phyloP scores from a whole-genome alignment of 2,797 vertebrate species.

The Notolabrus celidotus region DNA sequence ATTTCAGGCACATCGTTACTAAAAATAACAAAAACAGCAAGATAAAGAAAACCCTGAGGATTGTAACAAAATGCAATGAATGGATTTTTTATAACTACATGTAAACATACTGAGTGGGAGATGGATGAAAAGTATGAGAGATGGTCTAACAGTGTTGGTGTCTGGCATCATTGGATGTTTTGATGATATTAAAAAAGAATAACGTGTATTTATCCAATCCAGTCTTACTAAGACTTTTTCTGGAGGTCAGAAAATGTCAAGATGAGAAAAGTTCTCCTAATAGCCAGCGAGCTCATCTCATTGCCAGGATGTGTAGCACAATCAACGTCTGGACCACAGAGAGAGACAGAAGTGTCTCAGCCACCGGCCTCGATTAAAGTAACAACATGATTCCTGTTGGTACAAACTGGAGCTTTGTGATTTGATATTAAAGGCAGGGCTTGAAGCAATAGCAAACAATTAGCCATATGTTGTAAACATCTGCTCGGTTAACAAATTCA shows the following conservation, averaged over 20 bases:
- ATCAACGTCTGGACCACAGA: background rate
- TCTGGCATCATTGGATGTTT: background rate
- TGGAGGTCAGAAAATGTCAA: background rate
- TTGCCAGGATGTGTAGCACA: background rate
- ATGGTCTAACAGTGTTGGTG: too few relatives aligned
- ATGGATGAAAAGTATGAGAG: background rate
- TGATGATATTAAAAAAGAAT: background rate
- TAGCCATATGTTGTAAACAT: slow-evolving; percentile 16
- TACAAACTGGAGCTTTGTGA: slow-evolving; percentile 2
- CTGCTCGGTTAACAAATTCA: slow-evolving; percentile 15
- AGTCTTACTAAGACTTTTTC: background rate
- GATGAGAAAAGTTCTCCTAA: background rate
- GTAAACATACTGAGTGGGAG: too few relatives aligned
- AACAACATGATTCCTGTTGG: background rate
- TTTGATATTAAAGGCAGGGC: slow-evolving; percentile 6
- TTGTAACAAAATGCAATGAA: too few relatives aligned
- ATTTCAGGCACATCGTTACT: too few relatives aligned
- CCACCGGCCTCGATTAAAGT: background rate
- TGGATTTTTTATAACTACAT: too few relatives aligned
- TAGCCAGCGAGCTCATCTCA: background rate
- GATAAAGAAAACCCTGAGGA: too few relatives aligned
- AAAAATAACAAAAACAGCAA: too few relatives aligned
- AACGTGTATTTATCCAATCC: background rate
- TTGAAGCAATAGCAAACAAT: slow-evolving; percentile 7
- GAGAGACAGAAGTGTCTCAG: background rate